A percentile compares a stretch with the other conserved stretches of the same genome.
Evolutionary conservation across 92 coral and sea anemone genomes (phyloP).

Genomic region (Porites cylindrica): DNA sequence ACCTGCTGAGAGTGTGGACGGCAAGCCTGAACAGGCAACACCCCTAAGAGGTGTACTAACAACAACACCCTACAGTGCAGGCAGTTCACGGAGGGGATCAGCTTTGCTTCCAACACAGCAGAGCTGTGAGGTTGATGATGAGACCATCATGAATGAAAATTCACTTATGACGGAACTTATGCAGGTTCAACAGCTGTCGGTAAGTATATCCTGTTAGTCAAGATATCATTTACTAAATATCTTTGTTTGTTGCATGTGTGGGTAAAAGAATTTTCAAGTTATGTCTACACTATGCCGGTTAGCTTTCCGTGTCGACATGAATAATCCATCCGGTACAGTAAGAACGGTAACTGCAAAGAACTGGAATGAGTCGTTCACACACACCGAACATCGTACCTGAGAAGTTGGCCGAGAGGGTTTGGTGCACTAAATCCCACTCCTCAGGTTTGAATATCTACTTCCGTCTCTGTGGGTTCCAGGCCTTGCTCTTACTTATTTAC

Average conservation of each 20-base stretch:
- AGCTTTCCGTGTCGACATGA: too few relatives aligned
- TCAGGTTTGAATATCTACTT: too few relatives aligned
- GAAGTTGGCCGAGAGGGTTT: too few relatives aligned
- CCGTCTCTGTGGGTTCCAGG: too few relatives aligned
- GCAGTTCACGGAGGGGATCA: conserved; percentile 63
- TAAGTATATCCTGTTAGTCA: conserved; percentile 34
- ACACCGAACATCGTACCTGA: too few relatives aligned
- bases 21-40: conserved; percentile 26
- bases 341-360: too few relatives aligned
- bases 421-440: too few relatives aligned
- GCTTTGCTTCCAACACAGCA: conserved; percentile 79
- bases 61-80: conserved; percentile 39
- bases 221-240: not conserved
- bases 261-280: not conserved
- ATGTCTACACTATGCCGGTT: too few relatives aligned
- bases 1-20: conserved; percentile 32
- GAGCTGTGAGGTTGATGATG: conserved; percentile 87
- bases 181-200: conserved; percentile 72
- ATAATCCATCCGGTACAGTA: too few relatives aligned
- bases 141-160: conserved; percentile 62
- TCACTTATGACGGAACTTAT: conserved; percentile 79
- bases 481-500: too few relatives aligned
- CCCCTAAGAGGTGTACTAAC: conserved; percentile 11
- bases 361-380: too few relatives aligned
- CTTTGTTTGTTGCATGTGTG: not conserved